Evolutionary conservation across 2,888 invertebrate species (phyloP), one percentile per base, ranked within the genome.

Genomic region (Trichacis sp.): DNA sequence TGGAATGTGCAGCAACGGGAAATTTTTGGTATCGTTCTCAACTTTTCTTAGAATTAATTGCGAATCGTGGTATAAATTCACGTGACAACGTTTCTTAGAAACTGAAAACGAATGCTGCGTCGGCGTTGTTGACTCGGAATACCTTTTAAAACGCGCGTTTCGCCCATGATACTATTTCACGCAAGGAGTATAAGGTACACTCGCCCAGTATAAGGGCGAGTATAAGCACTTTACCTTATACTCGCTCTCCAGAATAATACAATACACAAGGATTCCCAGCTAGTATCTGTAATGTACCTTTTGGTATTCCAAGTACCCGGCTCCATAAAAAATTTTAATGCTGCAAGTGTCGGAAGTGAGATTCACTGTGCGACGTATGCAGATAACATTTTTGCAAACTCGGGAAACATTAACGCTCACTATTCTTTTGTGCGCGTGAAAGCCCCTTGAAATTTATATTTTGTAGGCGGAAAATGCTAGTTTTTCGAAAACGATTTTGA

Each of bases 201-300:
- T n/a, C n/a, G n/a, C n/a, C n/a, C n/a, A 57, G 70, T 68, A 73
- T 74, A 75, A 75, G 73, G 75, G 68, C 74, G 73, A 73, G 24
- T 24, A n/a, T n/a, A 75, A 75, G 76, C 73, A 73, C 75, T 74
- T 76, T 75, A 72, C 72, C 76, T 74, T 75, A 75, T 74, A 73
- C 71, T 71, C 72, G 66, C 70, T 64, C 70, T 57, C 54, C 55
- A 64, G 58, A 64, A 58, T 64, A 64, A 64, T 64, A 64, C 55
- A 58, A 51, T 54, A 64, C 55, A 64, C 55, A 58, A 46, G 54
- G 47, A 58, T 64, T 64, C 64, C 47, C 58, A 46, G 51, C 58
- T 54, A 64, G 58, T 40, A 40, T 46, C 40, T 47, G 58, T 52
- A 58, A 58, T 59, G 64, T 42, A 58, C 47, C 52, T 50, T 51